Percentiles rank a stretch among this genome's conserved stretches.
These are phyloP conservation scores for Etheostoma cragini DNA, from an alignment of 2,113 vertebrate genomes.

Conservation along the genomic window DNA sequence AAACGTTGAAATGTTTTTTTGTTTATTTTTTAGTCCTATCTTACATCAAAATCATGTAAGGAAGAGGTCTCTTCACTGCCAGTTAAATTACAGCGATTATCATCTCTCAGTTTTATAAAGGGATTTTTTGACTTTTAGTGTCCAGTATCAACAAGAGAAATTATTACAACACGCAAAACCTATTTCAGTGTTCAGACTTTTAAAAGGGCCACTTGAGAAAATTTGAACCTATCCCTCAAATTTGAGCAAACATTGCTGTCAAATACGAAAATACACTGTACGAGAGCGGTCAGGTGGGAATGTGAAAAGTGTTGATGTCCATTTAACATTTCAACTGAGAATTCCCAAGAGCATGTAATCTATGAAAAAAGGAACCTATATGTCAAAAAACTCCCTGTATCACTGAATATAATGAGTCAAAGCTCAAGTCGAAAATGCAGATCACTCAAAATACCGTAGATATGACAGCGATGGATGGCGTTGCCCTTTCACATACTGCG, in stretches of 20 bases:
- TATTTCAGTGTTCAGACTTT: not conserved
- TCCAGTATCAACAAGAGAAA: not conserved
- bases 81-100: not conserved
- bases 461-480: not conserved
- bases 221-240: slow-evolving; percentile 18
- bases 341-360: slow-evolving; percentile 24
- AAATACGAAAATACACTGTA: slow-evolving; percentile 11
- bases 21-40: not conserved
- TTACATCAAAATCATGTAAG: not conserved
- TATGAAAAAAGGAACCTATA: slow-evolving; percentile 4
- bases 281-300: slow-evolving; percentile 62
- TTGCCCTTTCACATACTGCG: not conserved
- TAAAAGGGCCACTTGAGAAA: not conserved
- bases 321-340: slow-evolving; percentile 40
- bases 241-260: slow-evolving; percentile 3
- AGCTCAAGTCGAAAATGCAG: not conserved
- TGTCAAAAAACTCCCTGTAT: slow-evolving; percentile 22
- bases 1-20: not conserved
- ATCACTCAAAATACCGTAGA: not conserved
- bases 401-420: slow-evolving; percentile 1
- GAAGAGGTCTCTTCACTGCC: not conserved
- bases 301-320: slow-evolving; percentile 67
- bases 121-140: not conserved
- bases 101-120: not conserved
- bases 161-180: not conserved